These are phyloP conservation scores for Torymus tubicola DNA, from an alignment of 2,888 invertebrate species.

Conservation along the genomic window DNA sequence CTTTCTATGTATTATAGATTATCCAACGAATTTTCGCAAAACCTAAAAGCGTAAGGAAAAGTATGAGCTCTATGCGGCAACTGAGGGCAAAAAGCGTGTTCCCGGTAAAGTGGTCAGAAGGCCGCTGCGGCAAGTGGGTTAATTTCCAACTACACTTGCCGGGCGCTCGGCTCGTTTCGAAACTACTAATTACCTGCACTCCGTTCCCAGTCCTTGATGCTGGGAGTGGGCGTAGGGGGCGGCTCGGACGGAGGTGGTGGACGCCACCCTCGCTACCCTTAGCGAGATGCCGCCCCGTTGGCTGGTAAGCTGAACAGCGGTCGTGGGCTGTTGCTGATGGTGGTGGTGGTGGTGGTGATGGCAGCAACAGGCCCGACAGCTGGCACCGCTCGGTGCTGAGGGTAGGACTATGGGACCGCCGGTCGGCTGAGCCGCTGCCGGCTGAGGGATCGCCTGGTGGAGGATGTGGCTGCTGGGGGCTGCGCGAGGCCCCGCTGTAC, in stretches of 20 bases:
- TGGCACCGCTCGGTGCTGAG: conserved; percentile 47
- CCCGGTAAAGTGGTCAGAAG: neutral
- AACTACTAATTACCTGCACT: conserved; percentile 72
- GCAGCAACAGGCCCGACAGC: conserved; percentile 75
- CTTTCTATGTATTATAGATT: too few species aligned
- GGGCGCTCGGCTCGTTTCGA: neutral
- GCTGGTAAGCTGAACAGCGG: conserved; percentile 73
- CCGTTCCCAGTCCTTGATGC: conserved; percentile 75
- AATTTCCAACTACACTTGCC: neutral
- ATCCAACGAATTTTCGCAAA: too few species aligned
- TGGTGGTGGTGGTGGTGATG: conserved; percentile 37
- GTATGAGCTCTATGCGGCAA: too few species aligned
- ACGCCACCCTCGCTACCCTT: conserved; percentile 77
- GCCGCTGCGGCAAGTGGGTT: neutral
- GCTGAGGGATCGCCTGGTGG: conserved; percentile 62
- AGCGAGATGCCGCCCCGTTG: conserved; percentile 75
- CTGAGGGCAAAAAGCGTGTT: neutral
- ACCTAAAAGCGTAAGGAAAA: too few species aligned
- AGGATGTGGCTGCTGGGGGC: conserved; percentile 45
- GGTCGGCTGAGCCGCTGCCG: conserved; percentile 61
- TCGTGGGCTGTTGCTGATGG: conserved; percentile 64
- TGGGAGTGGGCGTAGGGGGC: conserved; percentile 76
- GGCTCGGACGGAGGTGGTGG: conserved; percentile 77
- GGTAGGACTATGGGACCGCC: conserved; percentile 57
- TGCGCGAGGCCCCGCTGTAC: conserved; percentile 59